Conservation (phyloP, 2,797 vertebrate species). For the Rhinatrema bivittatum region DNA sequence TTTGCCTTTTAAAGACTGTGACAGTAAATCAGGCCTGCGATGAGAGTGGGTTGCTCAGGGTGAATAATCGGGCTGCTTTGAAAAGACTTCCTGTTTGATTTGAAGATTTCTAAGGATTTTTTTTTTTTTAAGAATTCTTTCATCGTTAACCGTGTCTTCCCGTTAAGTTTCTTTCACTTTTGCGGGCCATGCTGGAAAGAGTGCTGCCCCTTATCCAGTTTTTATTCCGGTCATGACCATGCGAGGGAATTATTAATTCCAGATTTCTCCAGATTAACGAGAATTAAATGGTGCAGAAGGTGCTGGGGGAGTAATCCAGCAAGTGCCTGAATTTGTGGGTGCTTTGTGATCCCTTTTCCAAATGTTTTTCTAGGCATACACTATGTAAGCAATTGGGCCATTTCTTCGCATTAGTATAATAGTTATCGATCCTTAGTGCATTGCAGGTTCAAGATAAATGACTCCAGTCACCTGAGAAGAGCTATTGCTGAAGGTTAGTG, state of each 20-base stretch:
- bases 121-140: background rate
- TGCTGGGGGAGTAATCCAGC: background rate
- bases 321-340: background rate
- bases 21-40: background rate
- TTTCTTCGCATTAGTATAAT: too few species aligned
- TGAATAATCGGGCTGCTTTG: conserved; percentile 27
- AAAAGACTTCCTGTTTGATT: conserved; percentile 20
- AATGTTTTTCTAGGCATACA: accelerated
- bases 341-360: background rate
- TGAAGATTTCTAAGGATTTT: conserved; percentile 11
- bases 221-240: conserved; percentile 10
- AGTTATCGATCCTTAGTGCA: too few species aligned
- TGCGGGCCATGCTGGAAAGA: background rate
- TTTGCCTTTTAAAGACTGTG: background rate
- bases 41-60: conserved; percentile 17
- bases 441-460: too few species aligned
- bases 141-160: background rate
- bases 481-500: too few species aligned
- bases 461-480: too few species aligned
- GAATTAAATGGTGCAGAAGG: background rate
- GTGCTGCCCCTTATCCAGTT: too few species aligned
- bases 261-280: too few species aligned
- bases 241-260: too few species aligned
- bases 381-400: too few species aligned
- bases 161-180: background rate